Evolutionary conservation across 1,140 invertebrate species (phyloP), one percentile per base, ranked within the genome.

Genomic region (Coboldia fuscipes): DNA sequence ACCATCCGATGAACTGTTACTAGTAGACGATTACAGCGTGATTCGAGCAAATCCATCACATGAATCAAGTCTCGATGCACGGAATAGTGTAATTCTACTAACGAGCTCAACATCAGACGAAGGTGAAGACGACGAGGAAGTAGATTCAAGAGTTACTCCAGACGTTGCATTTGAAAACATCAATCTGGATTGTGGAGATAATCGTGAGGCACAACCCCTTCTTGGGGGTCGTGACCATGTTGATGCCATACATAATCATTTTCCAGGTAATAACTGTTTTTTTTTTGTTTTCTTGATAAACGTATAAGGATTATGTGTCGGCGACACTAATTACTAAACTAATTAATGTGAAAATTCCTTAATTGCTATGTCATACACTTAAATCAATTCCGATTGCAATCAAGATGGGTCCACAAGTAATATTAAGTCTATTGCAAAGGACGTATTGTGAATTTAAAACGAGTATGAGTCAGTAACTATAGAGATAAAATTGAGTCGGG

Each of bases 151-250:
- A 21, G 49, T 54, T 19, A 9, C 12, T 37, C 51, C 51, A 42
- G 51, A 52, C 44, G 53, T 54, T 22, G 51, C 51, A 39, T 54
- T 49, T 63, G 43, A 73, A 72, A 71, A 70, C 53, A 65, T 65
- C 47, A 63, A 66, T 56, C 62, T 75, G 55, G 62, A 71, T 39
- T 68, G 68, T 37, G 71, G 74, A 47, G 68, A 70, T 36, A 76
- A 78, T 57, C 66, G 81, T 49, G 84, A 89, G 66, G 83, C 79
- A 55, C 82, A 88, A 64, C 83, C 84, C 51, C 68, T 89, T 41
- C 66, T 88, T 18, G 74, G 78, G 57, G 71, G 74, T 61, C 69
- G 75, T 42, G 70, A 78, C 57, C 75, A 81, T 45, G 60, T 72
- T 40, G 77, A 82, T 52, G 62, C 74, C 31, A 68, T 71, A 23